Evolutionary conservation across 2,888 invertebrate genomes (phyloP), one percentile per base, ranked within the genome.

Genomic region (Hybos culiciformis): DNA sequence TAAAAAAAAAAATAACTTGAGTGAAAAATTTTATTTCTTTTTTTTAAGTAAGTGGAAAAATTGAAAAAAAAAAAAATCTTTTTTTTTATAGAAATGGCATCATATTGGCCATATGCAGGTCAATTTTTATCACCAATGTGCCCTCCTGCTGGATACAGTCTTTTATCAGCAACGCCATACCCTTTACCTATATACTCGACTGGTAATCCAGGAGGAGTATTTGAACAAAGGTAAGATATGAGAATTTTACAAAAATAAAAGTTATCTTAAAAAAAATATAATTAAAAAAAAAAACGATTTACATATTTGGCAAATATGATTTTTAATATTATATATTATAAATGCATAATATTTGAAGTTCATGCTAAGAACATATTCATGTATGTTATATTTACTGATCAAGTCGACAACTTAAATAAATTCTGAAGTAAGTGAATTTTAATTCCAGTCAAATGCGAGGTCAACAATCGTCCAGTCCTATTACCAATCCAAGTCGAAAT

Each of bases 101-200:
- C 57, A 12, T 50, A 55, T 21, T 58, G 56, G 56, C 55, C 57
- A 15, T 57, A 55, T 48, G 15, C 15, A 9, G 57, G 56, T 23
- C 52, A 55, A 8, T 55, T 56, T 37, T 38, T 59, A 14, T 53
- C 57, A n/a, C 58, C 55, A 5, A 48, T 56, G 37, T 39, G 56
- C 20, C 53, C 56, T 5, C 46, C 55, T 12, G 54, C 53, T 18
- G 56, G 54, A 45, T 45, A 56, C 17, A 53, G 53, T 5, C 29
- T 58, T 14, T 55, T 55, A 21, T 57, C 54, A 38, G 50, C 50
- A 12, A 40, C 53, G 17, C 51, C 53, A 1, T 55, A 54, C 40
- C 51, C 54, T 11, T 44, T 56, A 4, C 57, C 56, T 2, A 48
- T 55, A 19, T 56, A 55, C 44, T 41, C 53, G 7, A 45, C 72